Conservation (phyloP, 1,140 invertebrate species). For the Bathynomus jamesi region DNA sequence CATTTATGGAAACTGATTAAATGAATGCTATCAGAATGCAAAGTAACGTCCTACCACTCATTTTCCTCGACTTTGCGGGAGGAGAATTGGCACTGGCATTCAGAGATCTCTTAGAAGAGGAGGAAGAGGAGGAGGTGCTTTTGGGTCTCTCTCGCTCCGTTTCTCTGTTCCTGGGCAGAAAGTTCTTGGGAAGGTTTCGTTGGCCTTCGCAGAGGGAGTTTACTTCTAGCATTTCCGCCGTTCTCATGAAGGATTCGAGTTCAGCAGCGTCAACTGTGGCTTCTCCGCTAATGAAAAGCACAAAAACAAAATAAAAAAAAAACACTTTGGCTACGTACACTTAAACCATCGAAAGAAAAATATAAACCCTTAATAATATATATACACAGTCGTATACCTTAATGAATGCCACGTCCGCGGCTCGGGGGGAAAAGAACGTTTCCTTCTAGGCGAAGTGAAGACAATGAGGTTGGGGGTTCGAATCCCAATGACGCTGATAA, state of each 20-base stretch:
- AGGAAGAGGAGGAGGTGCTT: not conserved
- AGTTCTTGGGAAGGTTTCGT: not conserved
- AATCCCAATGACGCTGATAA: too few relatives aligned
- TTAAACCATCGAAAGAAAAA: not conserved
- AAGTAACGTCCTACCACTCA: too few relatives aligned
- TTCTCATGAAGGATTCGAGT: conserved; percentile 32
- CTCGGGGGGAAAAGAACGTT: too few relatives aligned
- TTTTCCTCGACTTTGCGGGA: not conserved
- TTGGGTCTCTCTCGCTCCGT: not conserved
- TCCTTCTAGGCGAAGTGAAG: too few relatives aligned
- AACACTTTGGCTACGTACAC: not conserved
- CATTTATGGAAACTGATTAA: too few relatives aligned
- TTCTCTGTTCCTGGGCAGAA: not conserved
- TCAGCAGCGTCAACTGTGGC: conserved; percentile 35
- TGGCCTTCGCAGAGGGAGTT: conserved; percentile 26
- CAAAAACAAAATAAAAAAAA: too few relatives aligned
- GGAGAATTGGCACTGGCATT: not conserved
- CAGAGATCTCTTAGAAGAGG: not conserved
- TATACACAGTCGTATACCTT: too few relatives aligned
- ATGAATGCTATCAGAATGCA: too few relatives aligned
- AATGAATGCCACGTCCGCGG: too few relatives aligned
- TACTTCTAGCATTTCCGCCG: conserved; percentile 32
- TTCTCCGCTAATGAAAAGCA: conserved; percentile 22
- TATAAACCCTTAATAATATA: too few relatives aligned
- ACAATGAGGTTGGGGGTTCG: too few relatives aligned